Evolutionary conservation across 1,140 invertebrate species (phyloP).

Genomic region (Megathymus violae): DNA sequence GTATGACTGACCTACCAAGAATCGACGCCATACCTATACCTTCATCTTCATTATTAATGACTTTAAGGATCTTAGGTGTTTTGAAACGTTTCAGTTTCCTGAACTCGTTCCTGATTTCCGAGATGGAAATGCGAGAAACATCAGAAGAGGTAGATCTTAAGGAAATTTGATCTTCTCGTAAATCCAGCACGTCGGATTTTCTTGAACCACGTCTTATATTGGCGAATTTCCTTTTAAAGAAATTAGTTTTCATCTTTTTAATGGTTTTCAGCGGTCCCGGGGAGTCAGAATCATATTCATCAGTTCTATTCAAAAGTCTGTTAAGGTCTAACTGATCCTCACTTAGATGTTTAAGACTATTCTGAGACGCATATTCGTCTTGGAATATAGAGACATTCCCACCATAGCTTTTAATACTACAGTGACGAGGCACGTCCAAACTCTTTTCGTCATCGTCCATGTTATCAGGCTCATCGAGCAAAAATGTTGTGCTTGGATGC

Average conservation of each 20-base stretch:
- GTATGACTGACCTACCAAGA: constrained; percentile 86
- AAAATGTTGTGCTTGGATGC: constrained; percentile 64
- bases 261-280: constrained; percentile 62
- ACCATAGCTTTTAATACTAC: constrained; percentile 62
- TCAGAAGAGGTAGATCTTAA: constrained; percentile 73
- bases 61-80: constrained; percentile 83
- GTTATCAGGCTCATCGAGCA: constrained; percentile 67
- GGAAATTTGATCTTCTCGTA: constrained; percentile 71
- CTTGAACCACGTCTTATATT: constrained; percentile 15
- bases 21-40: constrained; percentile 86
- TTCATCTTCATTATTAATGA: constrained; percentile 82
- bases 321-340: constrained; percentile 75
- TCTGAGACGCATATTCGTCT: constrained; percentile 63
- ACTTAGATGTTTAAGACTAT: constrained; percentile 66
- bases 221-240: constrained; percentile 62
- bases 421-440: constrained; percentile 47
- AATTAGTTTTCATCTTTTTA: constrained; percentile 67
- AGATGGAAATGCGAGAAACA: constrained; percentile 72
- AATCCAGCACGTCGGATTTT: constrained; percentile 44
- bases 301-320: constrained; percentile 59
- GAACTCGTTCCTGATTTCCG: constrained; percentile 77
- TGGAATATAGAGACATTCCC: constrained; percentile 70
- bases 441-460: constrained; percentile 73
- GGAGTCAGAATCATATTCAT: constrained; percentile 60
- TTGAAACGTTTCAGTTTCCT: constrained; percentile 75